Percentiles rank a stretch among this genome's conserved stretches.
Conservation (phyloP, 1,140 invertebrate genomes). For the Diabrotica undecimpunctata region DNA sequence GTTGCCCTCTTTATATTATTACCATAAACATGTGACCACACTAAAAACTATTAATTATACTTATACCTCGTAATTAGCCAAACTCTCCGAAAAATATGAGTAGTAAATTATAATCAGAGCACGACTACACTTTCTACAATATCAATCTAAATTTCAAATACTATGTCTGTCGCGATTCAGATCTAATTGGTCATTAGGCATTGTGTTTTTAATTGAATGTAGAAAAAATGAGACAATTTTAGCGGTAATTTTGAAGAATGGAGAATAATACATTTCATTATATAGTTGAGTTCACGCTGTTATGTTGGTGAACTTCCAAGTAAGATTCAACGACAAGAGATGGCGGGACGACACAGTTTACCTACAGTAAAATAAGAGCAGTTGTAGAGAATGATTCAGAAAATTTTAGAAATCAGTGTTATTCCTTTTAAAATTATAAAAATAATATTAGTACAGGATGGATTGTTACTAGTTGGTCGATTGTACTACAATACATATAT, state of each 20-base stretch:
- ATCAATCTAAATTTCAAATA: neutral
- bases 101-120: neutral
- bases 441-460: no score
- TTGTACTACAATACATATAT: no score
- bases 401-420: no score
- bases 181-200: constrained; percentile 35
- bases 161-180: constrained; percentile 22
- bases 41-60: no score
- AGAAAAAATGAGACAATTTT: constrained; percentile 39
- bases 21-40: no score
- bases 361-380: no score
- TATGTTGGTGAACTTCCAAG: constrained; percentile 29
- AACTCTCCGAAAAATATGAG: no score
- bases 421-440: no score
- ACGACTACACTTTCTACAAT: constrained; percentile 12
- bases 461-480: no score
- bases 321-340: constrained; percentile 31
- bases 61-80: no score
- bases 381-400: no score
- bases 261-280: constrained; percentile 42
- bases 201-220: constrained; percentile 33
- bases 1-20: no score
- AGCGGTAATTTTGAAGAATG: constrained; percentile 34
- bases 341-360: constrained; percentile 17
- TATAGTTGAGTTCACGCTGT: constrained; percentile 35